Percentiles rank a stretch among this genome's conserved stretches.
Evolutionary conservation across 2,113 vertebrate species (phyloP).

Genomic region (Neolamprologus sp.): DNA sequence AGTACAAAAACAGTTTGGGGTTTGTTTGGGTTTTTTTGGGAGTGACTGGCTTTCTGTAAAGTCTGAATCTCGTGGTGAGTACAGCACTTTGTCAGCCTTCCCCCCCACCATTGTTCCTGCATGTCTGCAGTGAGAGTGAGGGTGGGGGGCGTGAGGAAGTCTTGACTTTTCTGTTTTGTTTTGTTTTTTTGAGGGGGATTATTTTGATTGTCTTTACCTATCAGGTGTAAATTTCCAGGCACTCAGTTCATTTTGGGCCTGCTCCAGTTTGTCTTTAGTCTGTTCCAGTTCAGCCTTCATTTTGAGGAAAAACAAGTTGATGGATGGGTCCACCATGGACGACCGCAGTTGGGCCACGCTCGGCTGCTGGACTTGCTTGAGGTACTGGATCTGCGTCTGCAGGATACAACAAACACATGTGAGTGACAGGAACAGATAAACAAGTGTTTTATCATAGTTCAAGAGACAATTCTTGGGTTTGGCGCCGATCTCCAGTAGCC

Average conservation of each 20-base stretch:
- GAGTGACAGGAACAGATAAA: neutral
- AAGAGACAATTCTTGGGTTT: neutral
- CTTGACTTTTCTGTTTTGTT: conserved; percentile 79
- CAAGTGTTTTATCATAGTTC: neutral
- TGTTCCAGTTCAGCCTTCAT: conserved; percentile 99
- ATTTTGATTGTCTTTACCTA: conserved; percentile 99
- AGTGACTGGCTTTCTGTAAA: conserved; percentile 81
- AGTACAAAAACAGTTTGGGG: conserved; percentile 70
- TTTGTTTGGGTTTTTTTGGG: conserved; percentile 33
- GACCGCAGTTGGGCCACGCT: conserved; percentile 97
- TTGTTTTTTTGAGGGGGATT: conserved; percentile 74
- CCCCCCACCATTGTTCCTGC: conserved; percentile 85
- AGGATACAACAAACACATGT: conserved; percentile 61
- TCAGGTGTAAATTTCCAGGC: conserved; percentile 99
- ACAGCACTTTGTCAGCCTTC: conserved; percentile 90
- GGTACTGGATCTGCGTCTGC: conserved; percentile 99
- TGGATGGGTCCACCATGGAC: conserved; percentile 98
- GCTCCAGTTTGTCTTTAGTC: conserved; percentile 99
- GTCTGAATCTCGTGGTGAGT: conserved; percentile 98
- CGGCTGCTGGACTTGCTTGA: conserved; percentile 99
- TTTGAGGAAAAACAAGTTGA: conserved; percentile 99
- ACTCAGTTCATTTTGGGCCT: conserved; percentile 99
- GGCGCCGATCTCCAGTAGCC: neutral
- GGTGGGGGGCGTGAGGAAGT: conserved; percentile 96
- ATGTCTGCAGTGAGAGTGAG: conserved; percentile 97